A percentile compares a stretch with the other conserved stretches of the same genome.
These are phyloP conservation scores for Tenodera sinensis DNA, from an alignment of 2,888 invertebrate species.

Conservation along the genomic window DNA sequence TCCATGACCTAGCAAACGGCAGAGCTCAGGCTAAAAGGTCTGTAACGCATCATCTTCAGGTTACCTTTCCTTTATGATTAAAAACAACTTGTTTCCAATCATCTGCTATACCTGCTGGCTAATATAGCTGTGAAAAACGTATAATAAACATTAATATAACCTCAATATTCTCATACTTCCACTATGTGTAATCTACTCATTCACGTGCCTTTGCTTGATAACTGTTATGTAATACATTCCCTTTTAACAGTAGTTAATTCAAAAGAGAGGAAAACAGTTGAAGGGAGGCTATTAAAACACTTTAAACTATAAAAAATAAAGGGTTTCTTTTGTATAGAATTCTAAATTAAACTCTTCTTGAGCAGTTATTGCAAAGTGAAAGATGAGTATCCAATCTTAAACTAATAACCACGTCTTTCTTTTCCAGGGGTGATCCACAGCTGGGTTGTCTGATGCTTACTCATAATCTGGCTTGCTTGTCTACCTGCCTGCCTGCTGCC, in stretches of 20 bases:
- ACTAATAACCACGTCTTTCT: background rate
- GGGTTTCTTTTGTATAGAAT: background rate
- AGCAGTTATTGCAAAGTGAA: background rate
- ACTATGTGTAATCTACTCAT: background rate
- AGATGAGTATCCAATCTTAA: background rate
- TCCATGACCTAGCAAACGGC: background rate
- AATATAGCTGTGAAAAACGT: background rate
- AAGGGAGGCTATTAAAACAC: background rate
- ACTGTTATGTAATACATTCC: background rate
- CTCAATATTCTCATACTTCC: background rate
- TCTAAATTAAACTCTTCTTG: background rate
- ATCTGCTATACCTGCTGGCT: background rate
- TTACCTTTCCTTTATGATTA: background rate
- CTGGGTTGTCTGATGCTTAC: constrained; percentile 30
- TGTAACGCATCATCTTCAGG: background rate
- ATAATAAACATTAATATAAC: background rate
- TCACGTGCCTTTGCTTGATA: background rate
- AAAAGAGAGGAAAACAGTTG: background rate
- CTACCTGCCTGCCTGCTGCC: background rate
- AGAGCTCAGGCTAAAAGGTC: background rate
- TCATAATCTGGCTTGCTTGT: background rate
- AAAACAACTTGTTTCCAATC: background rate
- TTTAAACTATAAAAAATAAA: background rate
- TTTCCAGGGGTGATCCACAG: constrained; percentile 31
- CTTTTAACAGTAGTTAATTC: background rate